Evolutionary conservation across 2,888 invertebrate genomes (phyloP), one percentile per base, ranked within the genome.

Genomic region (Sarcophaga variegata): DNA sequence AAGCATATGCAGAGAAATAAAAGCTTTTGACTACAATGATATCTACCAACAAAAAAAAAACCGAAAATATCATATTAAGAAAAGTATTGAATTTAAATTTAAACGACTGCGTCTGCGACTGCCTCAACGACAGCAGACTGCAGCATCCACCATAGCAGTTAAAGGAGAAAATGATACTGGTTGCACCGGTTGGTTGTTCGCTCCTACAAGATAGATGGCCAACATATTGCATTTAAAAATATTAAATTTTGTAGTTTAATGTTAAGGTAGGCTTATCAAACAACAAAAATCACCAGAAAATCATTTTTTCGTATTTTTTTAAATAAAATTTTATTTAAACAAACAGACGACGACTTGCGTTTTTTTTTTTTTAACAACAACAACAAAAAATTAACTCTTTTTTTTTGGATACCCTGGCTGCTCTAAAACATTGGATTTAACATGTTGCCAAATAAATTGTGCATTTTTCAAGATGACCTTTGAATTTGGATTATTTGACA

Each of bases 231-330:
- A 64, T 75, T 83, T 77, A 62, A 64, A 86, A 74, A 74, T 88
- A 74, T 89, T 89, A 88, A 89, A 89, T 88, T 90, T 90, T 90
- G 90, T 90, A 91, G 90, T 91, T 91, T 91, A 92, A 92, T 92
- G 92, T 92, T 92, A 92, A 92, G 93, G 92, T 92, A 92, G 93
- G 91, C 90, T 79, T 81, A 77, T 75, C 70, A 83, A 62, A 47
- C 1, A 62, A 45, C n/a, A 63, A 71, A 83, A 78, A 74, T 62
- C 11, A 25, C 22, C 37, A 14, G 2, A 64, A 59, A 80, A 72
- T 69, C 69, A 64, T 59, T 45, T n/a, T 37, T 37, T 37, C 10
- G 8, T 37, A 10, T 37, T 37, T 37, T 37, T 37, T 70, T 47
- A 4, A 54, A 76, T 54, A 64, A 77, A 45, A 64, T 64, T 77